These are phyloP conservation scores for Mobula birostris DNA, from an alignment of 2,113 vertebrate species.

Conservation along the genomic window DNA sequence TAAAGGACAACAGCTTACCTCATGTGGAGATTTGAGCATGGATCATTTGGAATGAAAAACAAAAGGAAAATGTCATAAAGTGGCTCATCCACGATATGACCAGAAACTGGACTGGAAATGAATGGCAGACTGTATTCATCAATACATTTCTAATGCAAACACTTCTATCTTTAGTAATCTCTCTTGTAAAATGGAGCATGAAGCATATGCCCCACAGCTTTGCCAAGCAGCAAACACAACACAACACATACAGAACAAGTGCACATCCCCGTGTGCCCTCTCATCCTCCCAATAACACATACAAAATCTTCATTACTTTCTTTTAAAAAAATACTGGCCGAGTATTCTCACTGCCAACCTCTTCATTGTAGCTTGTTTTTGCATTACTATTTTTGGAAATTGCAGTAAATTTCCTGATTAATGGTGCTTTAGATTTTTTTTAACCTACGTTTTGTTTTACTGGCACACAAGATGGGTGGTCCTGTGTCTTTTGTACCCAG, in stretches of 20 bases:
- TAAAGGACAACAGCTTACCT: constrained; percentile 30
- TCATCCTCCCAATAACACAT: no score
- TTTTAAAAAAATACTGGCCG: no score
- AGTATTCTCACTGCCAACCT: background rate
- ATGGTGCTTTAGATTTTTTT: constrained; percentile 15
- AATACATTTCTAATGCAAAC: constrained; percentile 27
- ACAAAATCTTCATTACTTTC: no score
- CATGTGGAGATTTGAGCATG: background rate
- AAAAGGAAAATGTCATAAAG: background rate
- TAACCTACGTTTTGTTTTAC: background rate
- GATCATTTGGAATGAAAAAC: background rate
- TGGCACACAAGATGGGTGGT: background rate
- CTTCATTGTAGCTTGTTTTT: background rate
- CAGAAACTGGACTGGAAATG: background rate
- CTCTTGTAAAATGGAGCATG: constrained; percentile 14
- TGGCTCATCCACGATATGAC: background rate
- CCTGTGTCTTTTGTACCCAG: background rate
- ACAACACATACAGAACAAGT: no score
- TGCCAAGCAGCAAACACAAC: background rate
- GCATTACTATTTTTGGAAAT: constrained; percentile 1
- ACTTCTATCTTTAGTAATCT: constrained; percentile 30
- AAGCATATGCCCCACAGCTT: background rate
- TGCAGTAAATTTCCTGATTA: background rate
- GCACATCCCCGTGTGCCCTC: no score
- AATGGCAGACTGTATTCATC: background rate